Conservation (phyloP, 2,888 invertebrate genomes). For the Neelides folsomi region DNA sequence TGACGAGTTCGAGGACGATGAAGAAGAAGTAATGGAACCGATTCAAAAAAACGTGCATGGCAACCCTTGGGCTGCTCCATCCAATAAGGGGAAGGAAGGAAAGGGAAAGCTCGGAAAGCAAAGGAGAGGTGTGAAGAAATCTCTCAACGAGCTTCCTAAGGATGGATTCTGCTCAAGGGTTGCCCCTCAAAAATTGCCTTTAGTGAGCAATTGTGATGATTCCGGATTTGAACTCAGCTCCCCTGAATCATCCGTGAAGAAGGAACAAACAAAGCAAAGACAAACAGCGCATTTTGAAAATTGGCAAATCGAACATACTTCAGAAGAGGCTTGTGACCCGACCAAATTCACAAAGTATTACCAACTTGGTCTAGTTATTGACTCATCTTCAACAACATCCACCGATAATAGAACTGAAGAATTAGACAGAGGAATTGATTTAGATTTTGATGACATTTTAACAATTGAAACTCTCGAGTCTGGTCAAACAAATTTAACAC, state of each 20-base stretch:
- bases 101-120: background rate
- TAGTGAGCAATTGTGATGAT: slow-evolving; percentile 17
- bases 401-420: slow-evolving; percentile 11
- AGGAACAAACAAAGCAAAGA: slow-evolving; percentile 1
- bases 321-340: slow-evolving; percentile 30
- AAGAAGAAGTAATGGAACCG: slow-evolving; percentile 20
- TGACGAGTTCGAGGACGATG: slow-evolving; percentile 7
- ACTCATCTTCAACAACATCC: slow-evolving; percentile 9
- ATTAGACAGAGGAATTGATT: slow-evolving; percentile 8
- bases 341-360: slow-evolving; percentile 33
- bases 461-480: background rate
- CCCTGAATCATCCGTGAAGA: slow-evolving; percentile 18
- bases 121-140: slow-evolving; percentile 1
- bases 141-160: slow-evolving; percentile 1
- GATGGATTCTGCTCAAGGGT: slow-evolving; percentile 34
- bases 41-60: slow-evolving; percentile 44
- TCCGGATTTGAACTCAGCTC: slow-evolving; percentile 32
- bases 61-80: slow-evolving; percentile 43
- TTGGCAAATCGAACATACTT: slow-evolving; percentile 16
- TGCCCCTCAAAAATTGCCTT: slow-evolving; percentile 17
- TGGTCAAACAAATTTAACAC: too few relatives aligned
- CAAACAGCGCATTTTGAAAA: slow-evolving; percentile 3
- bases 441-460: background rate
- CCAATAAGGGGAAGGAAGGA: slow-evolving; percentile 1
- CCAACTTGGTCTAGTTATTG: slow-evolving; percentile 33